Base-by-base conservation (phyloP, 1,140 invertebrate species). In the Spodoptera frugiperda region DNA sequence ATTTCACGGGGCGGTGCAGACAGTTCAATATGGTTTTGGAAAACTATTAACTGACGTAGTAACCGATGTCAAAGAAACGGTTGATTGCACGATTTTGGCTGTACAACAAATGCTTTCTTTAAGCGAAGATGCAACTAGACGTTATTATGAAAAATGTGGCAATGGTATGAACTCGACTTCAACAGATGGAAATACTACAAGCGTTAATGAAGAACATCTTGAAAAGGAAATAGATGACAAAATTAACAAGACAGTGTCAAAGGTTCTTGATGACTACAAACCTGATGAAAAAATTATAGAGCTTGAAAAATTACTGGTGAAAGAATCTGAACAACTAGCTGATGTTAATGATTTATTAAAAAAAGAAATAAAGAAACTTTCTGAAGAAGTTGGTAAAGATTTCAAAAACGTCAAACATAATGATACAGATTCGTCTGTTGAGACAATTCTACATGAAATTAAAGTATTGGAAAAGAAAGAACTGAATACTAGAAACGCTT, bases 1-100 rank as follows among this genome's bases (percentile, higher is more conserved):
- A n/a, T 84, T 93, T 59, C 81, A 79, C 15, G 81, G 78, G 17
- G 86, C 85, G 12, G 78, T 91, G 59, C 73, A 55, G 33, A 84
- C 88, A 6, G 84, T 91, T 11, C 79, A 91, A 81, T 77, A 79
- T 53, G 86, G 84, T 75, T 86, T 91, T 76, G 83, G 83, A 19
- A 91, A 89, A 76, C 78, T 93, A n/a, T 51, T 93, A 21, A 84
- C 57, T 55, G 89, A 91, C 59, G 90, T 92, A 49, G 86, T 88
- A 11, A 76, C 81, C 11, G 91, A 93, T 68, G 82, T 93, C 8
- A 83, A 83, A 46, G 84, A 89, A 25, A 91, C 89, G 3, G 77
- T 92, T 4, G 85, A 90, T 19, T 92, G 90, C 68, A 91, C 91
- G 3, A 80, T 93, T 68, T 25, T 88, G n/a, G 88, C 91, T 1